Conservation (phyloP, 2,797 vertebrate genomes). For the Meriones psammophilus region DNA sequence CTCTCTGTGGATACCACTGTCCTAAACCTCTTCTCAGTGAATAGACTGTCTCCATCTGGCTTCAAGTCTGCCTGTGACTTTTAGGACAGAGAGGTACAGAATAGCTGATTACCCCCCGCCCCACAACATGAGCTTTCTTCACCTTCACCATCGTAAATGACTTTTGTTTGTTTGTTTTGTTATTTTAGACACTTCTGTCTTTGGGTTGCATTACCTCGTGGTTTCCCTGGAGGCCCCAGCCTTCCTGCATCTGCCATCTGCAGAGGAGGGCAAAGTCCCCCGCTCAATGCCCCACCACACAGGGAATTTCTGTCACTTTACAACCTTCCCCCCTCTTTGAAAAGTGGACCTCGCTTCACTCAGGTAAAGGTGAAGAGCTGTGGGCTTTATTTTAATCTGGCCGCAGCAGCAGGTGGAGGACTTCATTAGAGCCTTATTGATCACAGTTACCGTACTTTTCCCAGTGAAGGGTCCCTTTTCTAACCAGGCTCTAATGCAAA, state of each 20-base stretch:
- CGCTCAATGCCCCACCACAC: not conserved
- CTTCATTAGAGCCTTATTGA: not conserved
- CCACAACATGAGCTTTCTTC: conserved; percentile 9
- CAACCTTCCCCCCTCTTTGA: not conserved
- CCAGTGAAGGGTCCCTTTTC: conserved; percentile 1
- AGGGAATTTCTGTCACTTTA: not conserved
- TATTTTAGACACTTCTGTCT: not conserved
- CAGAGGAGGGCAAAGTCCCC: too few species aligned
- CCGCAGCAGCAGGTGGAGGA: not conserved
- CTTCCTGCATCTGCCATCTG: not conserved
- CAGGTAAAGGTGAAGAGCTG: not conserved
- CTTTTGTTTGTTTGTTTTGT: too few species aligned
- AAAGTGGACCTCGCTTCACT: conserved; percentile 1
- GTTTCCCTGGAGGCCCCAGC: not conserved
- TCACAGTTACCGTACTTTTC: not conserved
- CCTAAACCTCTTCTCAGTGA: not conserved
- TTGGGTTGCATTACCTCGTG: not conserved
- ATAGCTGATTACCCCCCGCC: not conserved
- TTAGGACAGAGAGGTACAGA: not conserved
- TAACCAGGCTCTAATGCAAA: not conserved
- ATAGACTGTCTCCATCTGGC: not conserved
- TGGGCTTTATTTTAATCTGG: not conserved
- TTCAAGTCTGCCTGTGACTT: not conserved
- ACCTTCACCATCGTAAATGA: conserved; percentile 33
- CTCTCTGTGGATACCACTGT: not conserved